Evolutionary conservation across 2,888 invertebrate genomes (phyloP), one percentile per base, ranked within the genome.

Genomic region (Isoperla grammatica): DNA sequence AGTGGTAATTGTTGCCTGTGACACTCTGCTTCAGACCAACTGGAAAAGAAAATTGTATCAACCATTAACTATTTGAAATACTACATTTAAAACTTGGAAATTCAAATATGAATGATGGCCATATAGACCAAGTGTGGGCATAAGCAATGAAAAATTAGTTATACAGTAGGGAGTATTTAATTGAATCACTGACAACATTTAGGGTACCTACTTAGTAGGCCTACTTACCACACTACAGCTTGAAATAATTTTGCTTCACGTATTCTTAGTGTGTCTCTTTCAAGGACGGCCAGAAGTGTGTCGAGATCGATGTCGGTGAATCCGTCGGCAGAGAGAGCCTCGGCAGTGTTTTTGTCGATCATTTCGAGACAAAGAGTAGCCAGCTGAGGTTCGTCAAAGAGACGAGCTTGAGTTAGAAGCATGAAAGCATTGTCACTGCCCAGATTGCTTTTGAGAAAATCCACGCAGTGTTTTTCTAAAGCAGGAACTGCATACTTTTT

Each of bases 401-500:
- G 73, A 20, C 90, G 77, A 0, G 91, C 91, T 68, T 78, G 87
- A 0, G 88, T 88, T 61, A 92, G 75, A 59, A 92, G 75, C 73
- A 90, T 78, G 70, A 91, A 91, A 5, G 91, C 90, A 78, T 92
- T 92, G 66, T 91, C 90, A 23, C 87, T 84, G 57, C 85, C 85
- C 62, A 92, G 77, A 71, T 89, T 89, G 64, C 81, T 81, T 66
- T 85, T 80, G 40, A 84, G 72, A 72, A 90, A 90, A 69, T 90
- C 88, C 0, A 91, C 90, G 75, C 91, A 92, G 61, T 87, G 87
- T 67, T 85, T 84, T 69, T 91, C 91, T 63, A 92, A 74, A 2
- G 89, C 87, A 1, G 89, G 88, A 0, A 92, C 88, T 1, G 89
- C 90, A 75, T 92, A 92, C 68, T 92, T 91, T 69, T 91, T 91